Percentiles rank a stretch among this genome's conserved stretches.
These are phyloP conservation scores for Rissa tridactyla DNA, from an alignment of 2,113 vertebrate genomes.

Conservation along the genomic window DNA sequence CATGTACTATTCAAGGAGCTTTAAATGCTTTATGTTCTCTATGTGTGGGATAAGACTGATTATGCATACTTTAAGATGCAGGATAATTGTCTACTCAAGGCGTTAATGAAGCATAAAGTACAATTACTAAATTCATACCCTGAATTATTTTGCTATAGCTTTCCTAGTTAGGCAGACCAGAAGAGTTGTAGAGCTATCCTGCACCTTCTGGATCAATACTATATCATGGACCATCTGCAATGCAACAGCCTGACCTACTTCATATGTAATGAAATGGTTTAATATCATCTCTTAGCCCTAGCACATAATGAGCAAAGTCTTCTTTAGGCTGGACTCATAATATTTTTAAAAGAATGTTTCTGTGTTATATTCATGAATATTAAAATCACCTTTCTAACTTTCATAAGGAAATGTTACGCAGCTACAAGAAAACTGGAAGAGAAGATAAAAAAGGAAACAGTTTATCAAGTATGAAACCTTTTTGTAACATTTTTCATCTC, in stretches of 20 bases:
- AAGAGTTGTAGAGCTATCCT: neutral
- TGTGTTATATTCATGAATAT: neutral
- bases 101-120: slow-evolving; percentile 8
- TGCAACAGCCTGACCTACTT: neutral
- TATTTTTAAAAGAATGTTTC: neutral
- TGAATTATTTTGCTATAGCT: neutral
- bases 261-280: neutral
- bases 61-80: neutral
- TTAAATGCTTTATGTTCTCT: neutral
- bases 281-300: neutral
- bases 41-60: neutral
- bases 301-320: neutral
- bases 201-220: neutral
- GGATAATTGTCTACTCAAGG: neutral
- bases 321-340: neutral
- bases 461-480: neutral
- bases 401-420: neutral
- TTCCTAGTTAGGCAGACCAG: neutral
- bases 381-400: neutral
- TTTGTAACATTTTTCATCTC: neutral
- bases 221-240: neutral
- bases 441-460: neutral
- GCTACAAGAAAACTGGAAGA: neutral
- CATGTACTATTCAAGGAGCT: neutral
- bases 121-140: neutral